A percentile compares a stretch with the other conserved stretches of the same genome.
Evolutionary conservation across 2,113 vertebrate genomes (phyloP).

Genomic region (Pelusios castaneus): DNA sequence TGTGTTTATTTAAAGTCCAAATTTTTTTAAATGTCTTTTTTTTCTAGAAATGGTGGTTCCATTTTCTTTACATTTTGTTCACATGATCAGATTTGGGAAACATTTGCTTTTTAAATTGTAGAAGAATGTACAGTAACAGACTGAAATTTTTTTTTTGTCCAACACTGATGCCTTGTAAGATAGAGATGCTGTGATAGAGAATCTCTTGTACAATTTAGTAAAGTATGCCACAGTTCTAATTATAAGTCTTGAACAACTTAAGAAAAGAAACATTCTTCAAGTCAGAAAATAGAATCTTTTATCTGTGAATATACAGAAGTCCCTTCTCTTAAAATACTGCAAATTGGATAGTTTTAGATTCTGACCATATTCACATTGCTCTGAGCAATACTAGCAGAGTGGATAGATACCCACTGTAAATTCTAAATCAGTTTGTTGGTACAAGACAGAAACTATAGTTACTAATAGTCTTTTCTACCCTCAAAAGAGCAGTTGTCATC

Average conservation of each 20-base stretch:
- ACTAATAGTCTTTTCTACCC: constrained; percentile 18
- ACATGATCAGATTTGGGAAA: not conserved
- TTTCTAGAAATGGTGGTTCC: not conserved
- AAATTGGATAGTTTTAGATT: not conserved
- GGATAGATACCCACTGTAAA: constrained; percentile 2
- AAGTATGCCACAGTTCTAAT: constrained; percentile 43
- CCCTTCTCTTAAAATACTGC: constrained; percentile 9
- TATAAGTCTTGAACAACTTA: constrained; percentile 26
- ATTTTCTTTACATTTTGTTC: not conserved
- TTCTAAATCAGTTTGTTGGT: constrained; percentile 32
- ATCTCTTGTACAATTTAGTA: constrained; percentile 23
- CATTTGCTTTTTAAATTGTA: not conserved
- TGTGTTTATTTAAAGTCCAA: not conserved
- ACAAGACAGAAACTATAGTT: not conserved
- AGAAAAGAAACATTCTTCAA: constrained; percentile 66
- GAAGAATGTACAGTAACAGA: not conserved
- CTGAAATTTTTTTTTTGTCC: not conserved
- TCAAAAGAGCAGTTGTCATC: constrained; percentile 24
- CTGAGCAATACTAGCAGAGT: not conserved
- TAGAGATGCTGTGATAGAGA: constrained; percentile 5
- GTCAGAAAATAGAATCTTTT: constrained; percentile 56
- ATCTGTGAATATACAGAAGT: constrained; percentile 60
- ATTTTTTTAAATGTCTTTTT: not conserved
- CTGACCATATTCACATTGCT: not conserved
- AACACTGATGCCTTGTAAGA: not conserved